Percentiles rank a stretch among this genome's conserved stretches.
These are phyloP conservation scores for Cordilura impudica DNA, from an alignment of 2,888 invertebrate genomes.

Conservation along the genomic window DNA sequence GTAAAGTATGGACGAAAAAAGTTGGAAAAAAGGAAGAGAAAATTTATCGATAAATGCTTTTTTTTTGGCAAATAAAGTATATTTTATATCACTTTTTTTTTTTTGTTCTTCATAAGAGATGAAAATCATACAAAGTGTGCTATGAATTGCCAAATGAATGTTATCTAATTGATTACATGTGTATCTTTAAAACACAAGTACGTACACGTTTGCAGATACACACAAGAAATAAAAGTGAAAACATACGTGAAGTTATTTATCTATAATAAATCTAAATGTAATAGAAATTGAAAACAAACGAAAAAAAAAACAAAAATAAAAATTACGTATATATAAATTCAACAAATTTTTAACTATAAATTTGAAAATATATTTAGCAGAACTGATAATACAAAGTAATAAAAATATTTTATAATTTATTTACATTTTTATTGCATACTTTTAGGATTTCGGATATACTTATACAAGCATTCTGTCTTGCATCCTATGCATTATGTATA, in stretches of 20 bases:
- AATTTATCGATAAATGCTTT: slow-evolving; percentile 55
- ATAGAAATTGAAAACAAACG: too few species aligned
- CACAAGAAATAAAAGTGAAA: not conserved
- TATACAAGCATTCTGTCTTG: too few species aligned
- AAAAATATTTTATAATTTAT: not conserved
- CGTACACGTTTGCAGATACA: slow-evolving; percentile 2
- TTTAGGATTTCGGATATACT: too few species aligned
- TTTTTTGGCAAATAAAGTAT: slow-evolving; percentile 48
- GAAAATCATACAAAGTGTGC: slow-evolving; percentile 30
- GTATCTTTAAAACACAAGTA: slow-evolving; percentile 3
- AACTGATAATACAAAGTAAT: not conserved
- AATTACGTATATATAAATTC: too few species aligned
- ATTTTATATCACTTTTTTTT: not conserved
- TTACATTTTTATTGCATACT: not conserved
- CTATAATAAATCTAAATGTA: not conserved
- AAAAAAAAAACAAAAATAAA: not conserved
- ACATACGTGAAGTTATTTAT: not conserved
- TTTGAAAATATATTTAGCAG: not conserved
- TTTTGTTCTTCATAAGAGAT: not conserved
- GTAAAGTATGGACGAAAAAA: slow-evolving; percentile 1
- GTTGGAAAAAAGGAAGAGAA: not conserved
- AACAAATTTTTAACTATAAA: not conserved
- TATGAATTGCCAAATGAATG: slow-evolving; percentile 59
- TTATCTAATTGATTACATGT: slow-evolving; percentile 52
- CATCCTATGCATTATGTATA: not conserved